Base-by-base conservation (phyloP, 2,797 vertebrate species). In the Oreortyx pictus region DNA sequence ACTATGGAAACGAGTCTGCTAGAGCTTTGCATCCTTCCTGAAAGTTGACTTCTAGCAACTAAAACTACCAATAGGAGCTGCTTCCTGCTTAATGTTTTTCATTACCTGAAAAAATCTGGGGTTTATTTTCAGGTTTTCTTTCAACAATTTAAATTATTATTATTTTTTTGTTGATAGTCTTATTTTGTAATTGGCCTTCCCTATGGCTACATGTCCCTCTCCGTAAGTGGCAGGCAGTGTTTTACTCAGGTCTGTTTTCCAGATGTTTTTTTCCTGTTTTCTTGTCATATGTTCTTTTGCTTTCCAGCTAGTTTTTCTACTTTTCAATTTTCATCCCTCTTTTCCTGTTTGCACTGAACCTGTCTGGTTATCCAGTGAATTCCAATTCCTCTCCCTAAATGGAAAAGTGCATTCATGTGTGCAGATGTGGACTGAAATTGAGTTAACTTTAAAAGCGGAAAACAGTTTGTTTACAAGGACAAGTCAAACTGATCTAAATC, bases 381-480 rank as follows among this genome's bases (percentile, higher is more conserved):
- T 91, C 18, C 47, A 73, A 19, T 86, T 79, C 12, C 6, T 64
- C 52, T 27, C 16, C 25, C 49, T 62, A 66, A 86, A 65, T 4
- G 47, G 61, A 72, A 78, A 77, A 81, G 37, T 39, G 4, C 18
- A 73, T n/a, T 14, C 25, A 22, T 75, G 16, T 59, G 33, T 33
- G 27, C 31, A 77, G 39, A 47, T 66, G 65, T 1, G 56, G 35
- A 44, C 17, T 88, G 61, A 92, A 89, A 83, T 20, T 57, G 15
- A 86, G 70, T 79, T 61, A 47, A 18, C 66, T 91, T 88, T 60
- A 41, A 65, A 87, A 91, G 66, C 27, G 13, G n/a, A 92, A 93
- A 47, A 4, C 54, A 8, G 7, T 86, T 89, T 74, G 61, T 80
- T 83, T 83, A 79, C 64, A 79, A 86, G 50, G 39, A 22, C 24